Percentiles rank a stretch among this genome's conserved stretches.
Conservation (phyloP, 1,140 invertebrate species). For the Eumeta japonica region DNA sequence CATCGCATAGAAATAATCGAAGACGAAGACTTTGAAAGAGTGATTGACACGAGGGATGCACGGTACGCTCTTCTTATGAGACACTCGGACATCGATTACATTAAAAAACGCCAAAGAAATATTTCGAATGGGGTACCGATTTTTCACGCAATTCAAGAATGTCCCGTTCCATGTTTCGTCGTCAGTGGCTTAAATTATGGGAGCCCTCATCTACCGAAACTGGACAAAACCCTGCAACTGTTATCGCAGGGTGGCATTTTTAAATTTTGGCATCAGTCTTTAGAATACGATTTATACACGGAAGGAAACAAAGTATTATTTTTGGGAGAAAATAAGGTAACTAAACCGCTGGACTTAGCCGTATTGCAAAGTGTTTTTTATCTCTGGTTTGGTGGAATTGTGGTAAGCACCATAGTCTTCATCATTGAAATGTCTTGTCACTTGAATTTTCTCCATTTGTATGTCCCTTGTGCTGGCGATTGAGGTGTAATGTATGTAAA, state of each 20-base stretch:
- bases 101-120: slow-evolving; percentile 28
- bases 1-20: slow-evolving; percentile 28
- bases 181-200: slow-evolving; percentile 43
- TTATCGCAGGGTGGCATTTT: slow-evolving; percentile 39
- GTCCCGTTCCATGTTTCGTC: slow-evolving; percentile 40
- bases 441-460: no score
- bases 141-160: slow-evolving; percentile 33
- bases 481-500: background rate
- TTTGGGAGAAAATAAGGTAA: slow-evolving; percentile 24
- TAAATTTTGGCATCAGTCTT: slow-evolving; percentile 33
- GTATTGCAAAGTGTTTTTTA: slow-evolving; percentile 37
- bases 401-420: slow-evolving; percentile 26
- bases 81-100: slow-evolving; percentile 31
- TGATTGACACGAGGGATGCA: slow-evolving; percentile 30
- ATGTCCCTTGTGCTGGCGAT: background rate
- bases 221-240: slow-evolving; percentile 30
- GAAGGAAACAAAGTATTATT: slow-evolving; percentile 14
- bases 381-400: slow-evolving; percentile 25
- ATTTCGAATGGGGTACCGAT: slow-evolving; percentile 32
- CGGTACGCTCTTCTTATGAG: slow-evolving; percentile 37
- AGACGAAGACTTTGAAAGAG: slow-evolving; percentile 31
- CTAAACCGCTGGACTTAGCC: slow-evolving; percentile 24
- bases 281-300: slow-evolving; percentile 21
- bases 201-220: slow-evolving; percentile 33
- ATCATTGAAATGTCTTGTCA: slow-evolving; percentile 20